Conservation (phyloP, 1,140 invertebrate species). For the Drosophila melanogaster region DNA sequence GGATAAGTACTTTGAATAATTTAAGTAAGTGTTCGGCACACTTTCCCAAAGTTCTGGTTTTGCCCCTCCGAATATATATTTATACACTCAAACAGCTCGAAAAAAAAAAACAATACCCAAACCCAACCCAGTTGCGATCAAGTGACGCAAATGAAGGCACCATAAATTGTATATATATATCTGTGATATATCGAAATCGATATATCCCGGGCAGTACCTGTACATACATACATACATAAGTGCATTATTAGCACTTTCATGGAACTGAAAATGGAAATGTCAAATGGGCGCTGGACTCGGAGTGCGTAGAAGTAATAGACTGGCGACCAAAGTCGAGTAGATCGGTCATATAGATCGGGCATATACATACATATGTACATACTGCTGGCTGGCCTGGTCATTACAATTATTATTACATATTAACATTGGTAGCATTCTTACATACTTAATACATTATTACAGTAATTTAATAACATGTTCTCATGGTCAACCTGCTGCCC, state of each 20-base stretch:
- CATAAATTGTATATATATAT: constrained; percentile 45
- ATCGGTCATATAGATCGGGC: constrained; percentile 24
- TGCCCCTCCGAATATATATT: background rate
- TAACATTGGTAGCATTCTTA: constrained; percentile 84
- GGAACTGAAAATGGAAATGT: constrained; percentile 47
- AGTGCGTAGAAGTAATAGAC: constrained; percentile 51
- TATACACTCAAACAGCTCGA: background rate
- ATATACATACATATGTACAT: background rate
- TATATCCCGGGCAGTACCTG: constrained; percentile 15
- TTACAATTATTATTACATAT: constrained; percentile 82
- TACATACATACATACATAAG: constrained; percentile 35
- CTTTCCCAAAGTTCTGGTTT: constrained; percentile 8
- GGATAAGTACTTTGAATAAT: background rate
- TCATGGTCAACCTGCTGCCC: constrained; percentile 79
- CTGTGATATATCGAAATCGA: constrained; percentile 20
- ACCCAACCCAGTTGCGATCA: background rate
- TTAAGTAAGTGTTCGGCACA: constrained; percentile 9
- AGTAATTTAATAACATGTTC: constrained; percentile 84
- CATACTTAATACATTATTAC: constrained; percentile 82
- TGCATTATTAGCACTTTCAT: constrained; percentile 63
- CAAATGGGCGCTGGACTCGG: background rate
- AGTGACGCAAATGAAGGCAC: constrained; percentile 31
- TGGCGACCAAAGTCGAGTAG: constrained; percentile 52
- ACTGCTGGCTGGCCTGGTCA: constrained; percentile 52
- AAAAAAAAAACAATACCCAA: background rate